Percentiles rank a stretch among this genome's conserved stretches.
Conservation (phyloP, 2,888 invertebrate genomes). For the Leptinotarsa juncta region DNA sequence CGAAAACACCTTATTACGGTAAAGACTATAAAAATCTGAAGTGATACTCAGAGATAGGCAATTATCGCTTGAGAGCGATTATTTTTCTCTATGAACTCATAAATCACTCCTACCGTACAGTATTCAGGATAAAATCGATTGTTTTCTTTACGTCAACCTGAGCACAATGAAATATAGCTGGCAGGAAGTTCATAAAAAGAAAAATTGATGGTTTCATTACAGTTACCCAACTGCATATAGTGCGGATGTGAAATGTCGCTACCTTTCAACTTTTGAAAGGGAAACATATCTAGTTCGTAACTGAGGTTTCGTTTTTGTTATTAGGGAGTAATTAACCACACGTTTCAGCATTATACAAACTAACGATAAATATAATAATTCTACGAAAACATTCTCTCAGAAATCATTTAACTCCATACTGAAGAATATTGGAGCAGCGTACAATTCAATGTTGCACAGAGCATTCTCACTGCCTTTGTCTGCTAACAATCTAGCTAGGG, state of each 20-base stretch:
- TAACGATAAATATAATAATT: too few species aligned
- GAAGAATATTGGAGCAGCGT: too few species aligned
- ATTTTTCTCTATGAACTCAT: conserved; percentile 1
- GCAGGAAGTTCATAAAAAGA: not conserved
- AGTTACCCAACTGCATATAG: not conserved
- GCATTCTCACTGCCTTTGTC: too few species aligned
- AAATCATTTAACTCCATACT: too few species aligned
- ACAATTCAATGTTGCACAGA: too few species aligned
- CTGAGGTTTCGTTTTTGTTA: too few species aligned
- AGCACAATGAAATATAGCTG: not conserved
- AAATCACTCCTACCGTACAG: not conserved
- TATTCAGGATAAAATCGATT: conserved; percentile 2
- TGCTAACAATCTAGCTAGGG: too few species aligned
- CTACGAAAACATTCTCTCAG: too few species aligned
- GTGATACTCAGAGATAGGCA: not conserved
- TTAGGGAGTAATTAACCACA: too few species aligned
- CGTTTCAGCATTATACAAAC: too few species aligned
- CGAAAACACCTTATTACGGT: not conserved
- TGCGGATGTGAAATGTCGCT: too few species aligned
- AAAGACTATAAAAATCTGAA: not conserved
- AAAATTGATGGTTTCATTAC: not conserved
- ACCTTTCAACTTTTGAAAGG: too few species aligned
- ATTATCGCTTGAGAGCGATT: not conserved
- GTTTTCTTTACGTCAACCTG: conserved; percentile 14
- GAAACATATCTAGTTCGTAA: not conserved